These are phyloP conservation scores for Macaca mulatta DNA, from an alignment of 2,113 vertebrate species.

Conservation along the genomic window DNA sequence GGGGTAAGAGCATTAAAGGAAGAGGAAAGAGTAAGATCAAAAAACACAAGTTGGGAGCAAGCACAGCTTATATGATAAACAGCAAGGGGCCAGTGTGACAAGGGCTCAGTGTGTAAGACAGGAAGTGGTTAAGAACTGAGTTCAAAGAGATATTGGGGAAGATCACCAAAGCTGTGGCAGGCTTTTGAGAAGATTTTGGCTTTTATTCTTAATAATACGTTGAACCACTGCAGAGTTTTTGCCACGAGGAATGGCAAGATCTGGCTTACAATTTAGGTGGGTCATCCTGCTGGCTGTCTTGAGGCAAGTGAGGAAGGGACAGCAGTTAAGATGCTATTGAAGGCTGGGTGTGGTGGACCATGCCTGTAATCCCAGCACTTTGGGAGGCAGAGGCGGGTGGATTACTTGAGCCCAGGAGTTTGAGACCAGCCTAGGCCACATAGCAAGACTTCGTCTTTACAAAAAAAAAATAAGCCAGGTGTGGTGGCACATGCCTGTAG, in stretches of 20 bases:
- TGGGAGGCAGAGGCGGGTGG: too few relatives aligned
- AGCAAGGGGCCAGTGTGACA: not conserved
- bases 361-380: too few relatives aligned
- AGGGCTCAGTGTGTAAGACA: not conserved
- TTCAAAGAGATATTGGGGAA: not conserved
- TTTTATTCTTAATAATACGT: conserved; percentile 14
- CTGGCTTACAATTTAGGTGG: not conserved
- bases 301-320: not conserved
- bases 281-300: not conserved
- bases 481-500: too few relatives aligned
- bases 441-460: too few relatives aligned
- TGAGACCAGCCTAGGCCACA: too few relatives aligned
- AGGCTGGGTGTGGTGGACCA: too few relatives aligned
- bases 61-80: not conserved
- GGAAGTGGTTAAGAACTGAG: not conserved
- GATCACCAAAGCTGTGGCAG: not conserved
- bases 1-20: not conserved
- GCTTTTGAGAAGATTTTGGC: not conserved
- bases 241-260: not conserved
- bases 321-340: not conserved
- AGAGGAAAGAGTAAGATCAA: not conserved
- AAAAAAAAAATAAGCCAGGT: too few relatives aligned
- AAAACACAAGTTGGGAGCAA: not conserved
- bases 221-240: not conserved
- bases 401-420: too few relatives aligned